phyloP scores from a whole-genome alignment of 1,140 invertebrate genomes.

The Drosophila albomicans region DNA sequence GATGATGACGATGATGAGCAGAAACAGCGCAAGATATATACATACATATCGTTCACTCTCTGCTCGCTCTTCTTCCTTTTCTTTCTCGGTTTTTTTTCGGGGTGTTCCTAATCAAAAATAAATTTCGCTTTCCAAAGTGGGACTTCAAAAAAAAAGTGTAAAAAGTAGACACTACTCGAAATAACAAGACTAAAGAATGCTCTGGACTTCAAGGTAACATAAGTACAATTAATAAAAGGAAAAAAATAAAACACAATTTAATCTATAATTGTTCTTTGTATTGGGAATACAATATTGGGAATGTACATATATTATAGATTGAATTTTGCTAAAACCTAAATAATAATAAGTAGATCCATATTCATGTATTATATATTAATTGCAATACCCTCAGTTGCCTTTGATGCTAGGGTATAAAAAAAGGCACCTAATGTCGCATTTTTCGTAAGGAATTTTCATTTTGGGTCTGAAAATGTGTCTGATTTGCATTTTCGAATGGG shows the following conservation, averaged over 20 bases:
- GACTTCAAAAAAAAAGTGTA: slow-evolving; percentile 13
- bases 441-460: slow-evolving; percentile 64
- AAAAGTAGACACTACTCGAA: neutral
- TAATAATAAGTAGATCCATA: no score
- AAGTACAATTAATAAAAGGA: no score
- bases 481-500: slow-evolving; percentile 68
- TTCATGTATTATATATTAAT: no score
- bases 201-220: no score
- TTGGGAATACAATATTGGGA: no score
- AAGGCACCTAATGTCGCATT: slow-evolving; percentile 46
- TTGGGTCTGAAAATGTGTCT: slow-evolving; percentile 73
- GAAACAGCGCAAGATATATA: slow-evolving; percentile 8
- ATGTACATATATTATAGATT: no score
- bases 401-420: slow-evolving; percentile 11
- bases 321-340: no score
- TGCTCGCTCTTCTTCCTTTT: neutral
- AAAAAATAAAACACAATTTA: no score
- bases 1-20: slow-evolving; percentile 51
- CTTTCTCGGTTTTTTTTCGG: neutral
- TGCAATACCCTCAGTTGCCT: neutral
- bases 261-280: no score
- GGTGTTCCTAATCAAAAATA: slow-evolving; percentile 72
- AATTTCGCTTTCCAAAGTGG: slow-evolving; percentile 55
- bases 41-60: slow-evolving; percentile 2
- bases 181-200: no score